Percentiles rank a stretch among this genome's conserved stretches.
phyloP scores from a whole-genome alignment of 2,113 vertebrate species.

The Salvelinus fontinalis region DNA sequence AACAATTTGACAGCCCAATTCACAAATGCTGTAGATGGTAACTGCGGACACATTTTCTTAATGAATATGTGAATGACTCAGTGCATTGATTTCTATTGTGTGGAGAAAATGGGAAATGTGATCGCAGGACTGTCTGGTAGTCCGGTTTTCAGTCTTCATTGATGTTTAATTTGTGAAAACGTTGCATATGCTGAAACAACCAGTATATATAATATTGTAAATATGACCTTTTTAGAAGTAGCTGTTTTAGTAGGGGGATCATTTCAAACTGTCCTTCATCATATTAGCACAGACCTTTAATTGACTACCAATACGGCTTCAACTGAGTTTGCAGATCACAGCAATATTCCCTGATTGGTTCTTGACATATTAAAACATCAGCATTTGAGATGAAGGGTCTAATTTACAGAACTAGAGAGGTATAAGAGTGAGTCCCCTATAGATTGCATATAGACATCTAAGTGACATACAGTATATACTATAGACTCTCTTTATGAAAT shows the following conservation, averaged over 20 bases:
- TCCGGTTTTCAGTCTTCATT: slow-evolving; percentile 56
- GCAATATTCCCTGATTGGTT: slow-evolving; percentile 67
- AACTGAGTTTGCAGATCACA: slow-evolving; percentile 67
- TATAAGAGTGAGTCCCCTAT: slow-evolving; percentile 21
- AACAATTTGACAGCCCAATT: slow-evolving; percentile 72
- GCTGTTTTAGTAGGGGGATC: slow-evolving; percentile 65
- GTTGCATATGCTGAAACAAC: slow-evolving; percentile 70
- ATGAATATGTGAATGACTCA: slow-evolving; percentile 76
- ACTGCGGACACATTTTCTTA: slow-evolving; percentile 69
- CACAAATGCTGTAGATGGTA: slow-evolving; percentile 60
- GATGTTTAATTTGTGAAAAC: slow-evolving; percentile 68
- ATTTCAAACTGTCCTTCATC: slow-evolving; percentile 66
- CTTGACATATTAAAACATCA: slow-evolving; percentile 67
- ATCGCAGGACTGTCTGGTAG: slow-evolving; percentile 45
- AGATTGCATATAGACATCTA: neutral
- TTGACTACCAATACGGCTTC: slow-evolving; percentile 67
- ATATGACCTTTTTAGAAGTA: slow-evolving; percentile 75
- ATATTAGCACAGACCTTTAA: slow-evolving; percentile 72
- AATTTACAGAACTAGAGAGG: slow-evolving; percentile 23
- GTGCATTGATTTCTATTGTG: slow-evolving; percentile 77
- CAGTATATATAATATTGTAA: slow-evolving; percentile 53
- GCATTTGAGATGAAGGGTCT: slow-evolving; percentile 51
- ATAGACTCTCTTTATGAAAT: neutral
- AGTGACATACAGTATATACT: neutral
- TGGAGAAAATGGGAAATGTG: slow-evolving; percentile 62